Conservation (phyloP, 2,113 vertebrate genomes). For the Ancistrus triradiatus region DNA sequence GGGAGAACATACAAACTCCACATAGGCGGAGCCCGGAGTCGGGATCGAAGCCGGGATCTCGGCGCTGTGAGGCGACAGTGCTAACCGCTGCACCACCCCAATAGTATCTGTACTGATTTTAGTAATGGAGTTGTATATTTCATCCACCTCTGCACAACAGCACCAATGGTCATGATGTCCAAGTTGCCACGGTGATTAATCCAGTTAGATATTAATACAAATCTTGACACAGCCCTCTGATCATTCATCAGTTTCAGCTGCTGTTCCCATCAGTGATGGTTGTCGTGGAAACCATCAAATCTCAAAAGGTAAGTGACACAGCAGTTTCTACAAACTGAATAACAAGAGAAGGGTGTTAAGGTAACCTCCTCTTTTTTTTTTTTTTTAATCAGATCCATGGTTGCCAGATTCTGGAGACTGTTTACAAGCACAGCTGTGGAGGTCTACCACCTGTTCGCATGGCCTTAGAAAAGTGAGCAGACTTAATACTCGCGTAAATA, state of each 20-base stretch:
- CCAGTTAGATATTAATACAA: too few relatives aligned
- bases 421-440: conserved; percentile 93
- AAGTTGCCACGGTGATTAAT: too few relatives aligned
- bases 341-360: not conserved
- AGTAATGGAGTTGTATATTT: too few relatives aligned
- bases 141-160: too few relatives aligned
- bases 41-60: too few relatives aligned
- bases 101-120: too few relatives aligned
- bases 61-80: too few relatives aligned
- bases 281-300: conserved; percentile 92
- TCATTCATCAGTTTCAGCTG: conserved; percentile 89
- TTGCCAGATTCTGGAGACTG: conserved; percentile 93
- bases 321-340: not conserved
- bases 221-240: too few relatives aligned
- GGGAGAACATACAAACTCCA: too few relatives aligned
- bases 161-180: too few relatives aligned
- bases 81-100: too few relatives aligned
- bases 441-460: conserved; percentile 91
- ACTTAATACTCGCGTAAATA: not conserved
- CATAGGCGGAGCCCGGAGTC: too few relatives aligned
- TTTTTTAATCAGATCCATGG: conserved; percentile 83
- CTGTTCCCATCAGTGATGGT: conserved; percentile 96
- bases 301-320: conserved; percentile 80
- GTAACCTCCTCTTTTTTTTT: conserved; percentile 8
- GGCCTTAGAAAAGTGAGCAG: conserved; percentile 87